Evolutionary conservation across 1,140 invertebrate genomes (phyloP), one percentile per base, ranked within the genome.

Genomic region (Drosophila setifemur): DNA sequence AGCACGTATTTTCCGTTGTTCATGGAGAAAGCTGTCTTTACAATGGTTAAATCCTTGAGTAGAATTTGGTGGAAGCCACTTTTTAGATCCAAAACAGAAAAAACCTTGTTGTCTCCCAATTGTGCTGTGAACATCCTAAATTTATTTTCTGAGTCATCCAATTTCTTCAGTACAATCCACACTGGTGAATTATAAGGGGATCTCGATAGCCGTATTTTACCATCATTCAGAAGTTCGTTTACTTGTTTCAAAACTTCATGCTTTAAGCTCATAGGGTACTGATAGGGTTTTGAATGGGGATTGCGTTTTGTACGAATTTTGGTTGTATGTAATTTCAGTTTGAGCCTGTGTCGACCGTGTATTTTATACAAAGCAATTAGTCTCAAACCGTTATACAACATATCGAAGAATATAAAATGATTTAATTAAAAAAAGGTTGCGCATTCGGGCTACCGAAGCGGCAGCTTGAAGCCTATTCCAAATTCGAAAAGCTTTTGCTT

Each of bases 51-150:
- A 33, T 33, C 12, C 14, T 33, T 33, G 5, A 33, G 31, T 4
- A 12, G 31, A 2, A 14, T 33, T 33, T 11, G 31, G 12, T 33
- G n/a, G 5, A 33, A 33, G 12, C 31, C 12, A 33, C 31, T 31
- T 1, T 54, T 54, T 1, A 43, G 37, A n/a, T 43, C 39, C 2
- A 54, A 6, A 3, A 54, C 50, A 4, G 35, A 53, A 18, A 54
- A 54, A n/a, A 33, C 9, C 23, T 19, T 42, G 12, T 54, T 54
- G 31, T 43, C 21, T n/a, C 37, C 49, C 12, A 53, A 14, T 42
- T 53, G 37, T 16, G 37, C n/a, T 1, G 14, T 33, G 31, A 33
- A n/a, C 31, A 16, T 33, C 4, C 12, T 33, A 14, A 14, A 33
- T 6, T 33, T 33, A 0, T 6, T 33, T 33, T 33, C 31, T 1